These are phyloP conservation scores for Montifringilla adamsi DNA, from an alignment of 2,113 vertebrate genomes.

Conservation along the genomic window DNA sequence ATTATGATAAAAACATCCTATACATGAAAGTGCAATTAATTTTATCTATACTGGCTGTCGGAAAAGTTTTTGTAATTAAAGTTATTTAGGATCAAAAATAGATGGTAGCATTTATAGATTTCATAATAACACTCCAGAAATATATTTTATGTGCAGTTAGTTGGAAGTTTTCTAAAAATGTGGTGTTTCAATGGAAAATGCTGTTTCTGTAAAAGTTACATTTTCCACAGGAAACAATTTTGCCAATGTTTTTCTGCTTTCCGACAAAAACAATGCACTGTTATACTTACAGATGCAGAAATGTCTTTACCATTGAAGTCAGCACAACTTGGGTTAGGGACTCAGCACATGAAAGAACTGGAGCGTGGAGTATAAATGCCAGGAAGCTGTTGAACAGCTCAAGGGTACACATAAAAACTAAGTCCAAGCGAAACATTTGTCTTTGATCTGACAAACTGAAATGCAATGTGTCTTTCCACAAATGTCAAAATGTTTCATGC, in stretches of 20 bases:
- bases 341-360: not conserved
- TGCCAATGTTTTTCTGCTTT: conserved; percentile 12
- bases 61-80: not conserved
- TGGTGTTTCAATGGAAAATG: conserved; percentile 5
- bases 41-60: not conserved
- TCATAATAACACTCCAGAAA: not conserved
- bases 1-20: not conserved
- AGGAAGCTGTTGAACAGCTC: conserved; percentile 23
- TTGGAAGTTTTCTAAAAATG: not conserved
- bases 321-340: not conserved
- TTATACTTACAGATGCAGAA: conserved; percentile 26
- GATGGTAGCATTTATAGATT: not conserved
- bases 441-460: conserved; percentile 38
- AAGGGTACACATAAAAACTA: conserved; percentile 14
- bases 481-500: conserved; percentile 19
- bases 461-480: conserved; percentile 9
- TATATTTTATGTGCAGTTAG: not conserved
- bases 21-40: not conserved
- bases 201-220: not conserved
- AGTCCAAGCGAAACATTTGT: conserved; percentile 24
- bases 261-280: not conserved
- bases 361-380: not conserved
- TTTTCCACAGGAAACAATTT: conserved; percentile 26
- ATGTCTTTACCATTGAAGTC: not conserved
- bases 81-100: not conserved